A percentile compares a stretch with the other conserved stretches of the same genome.
phyloP scores from a whole-genome alignment of 1,140 invertebrate species.

The Samia ricini region DNA sequence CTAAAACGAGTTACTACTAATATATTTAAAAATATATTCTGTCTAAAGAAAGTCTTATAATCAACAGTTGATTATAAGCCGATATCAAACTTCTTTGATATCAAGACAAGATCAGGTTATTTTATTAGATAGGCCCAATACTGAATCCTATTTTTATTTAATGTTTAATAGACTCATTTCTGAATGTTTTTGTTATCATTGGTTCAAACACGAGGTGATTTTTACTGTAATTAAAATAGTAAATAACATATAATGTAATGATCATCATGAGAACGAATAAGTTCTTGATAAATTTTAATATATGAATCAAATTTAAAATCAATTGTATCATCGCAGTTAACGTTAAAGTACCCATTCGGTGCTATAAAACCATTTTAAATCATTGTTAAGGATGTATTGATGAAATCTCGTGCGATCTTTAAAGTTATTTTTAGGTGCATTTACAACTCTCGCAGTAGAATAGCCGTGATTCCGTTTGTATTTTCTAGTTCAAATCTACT shows the following conservation, averaged over 20 bases:
- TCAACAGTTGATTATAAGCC: no score
- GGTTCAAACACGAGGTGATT: no score
- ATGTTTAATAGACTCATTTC: no score
- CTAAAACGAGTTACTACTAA: no score
- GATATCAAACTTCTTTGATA: no score
- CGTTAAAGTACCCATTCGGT: not conserved
- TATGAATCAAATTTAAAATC: not conserved
- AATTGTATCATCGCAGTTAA: not conserved
- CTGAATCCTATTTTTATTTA: no score
- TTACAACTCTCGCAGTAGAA: constrained; percentile 12
- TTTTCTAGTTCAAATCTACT: not conserved
- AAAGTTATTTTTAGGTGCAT: constrained; percentile 33
- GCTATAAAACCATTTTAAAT: constrained; percentile 10
- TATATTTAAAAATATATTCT: no score
- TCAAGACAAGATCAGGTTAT: no score
- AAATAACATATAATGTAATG: not conserved
- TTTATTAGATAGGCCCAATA: no score
- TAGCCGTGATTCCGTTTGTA: not conserved
- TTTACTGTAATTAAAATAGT: no score
- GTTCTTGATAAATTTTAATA: not conserved
- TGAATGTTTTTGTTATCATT: no score
- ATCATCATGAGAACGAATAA: not conserved
- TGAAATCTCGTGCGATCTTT: constrained; percentile 20
- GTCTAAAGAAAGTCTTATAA: no score
- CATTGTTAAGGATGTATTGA: constrained; percentile 14